Conservation (phyloP, 2,797 vertebrate genomes). For the Smutsia gigantea region DNA sequence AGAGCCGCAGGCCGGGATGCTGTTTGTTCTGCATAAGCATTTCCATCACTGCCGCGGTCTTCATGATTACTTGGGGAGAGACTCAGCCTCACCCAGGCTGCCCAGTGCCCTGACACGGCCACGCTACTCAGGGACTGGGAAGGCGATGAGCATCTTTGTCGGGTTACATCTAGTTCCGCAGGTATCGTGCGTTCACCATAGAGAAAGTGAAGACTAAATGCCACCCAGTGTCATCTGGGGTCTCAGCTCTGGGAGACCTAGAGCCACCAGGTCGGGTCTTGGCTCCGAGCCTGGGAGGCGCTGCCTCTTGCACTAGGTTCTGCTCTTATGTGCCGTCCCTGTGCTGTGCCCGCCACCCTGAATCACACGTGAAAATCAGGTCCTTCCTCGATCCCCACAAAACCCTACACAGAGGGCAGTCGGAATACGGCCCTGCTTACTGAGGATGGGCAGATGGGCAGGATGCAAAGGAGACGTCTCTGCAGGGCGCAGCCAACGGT, state of each 20-base stretch:
- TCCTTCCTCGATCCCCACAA: fast-evolving
- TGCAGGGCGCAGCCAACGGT: fast-evolving
- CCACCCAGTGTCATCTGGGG: neutral
- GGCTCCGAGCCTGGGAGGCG: neutral
- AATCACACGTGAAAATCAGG: fast-evolving
- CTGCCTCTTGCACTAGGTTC: neutral
- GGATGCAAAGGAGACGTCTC: neutral
- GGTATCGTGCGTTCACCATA: fast-evolving
- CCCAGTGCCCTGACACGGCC: fast-evolving
- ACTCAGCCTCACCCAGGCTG: neutral
- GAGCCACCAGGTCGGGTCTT: neutral
- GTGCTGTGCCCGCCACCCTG: neutral
- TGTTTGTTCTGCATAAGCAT: fast-evolving
- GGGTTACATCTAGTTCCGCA: neutral
- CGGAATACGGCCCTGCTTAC: neutral
- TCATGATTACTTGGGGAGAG: neutral
- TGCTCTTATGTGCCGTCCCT: fast-evolving
- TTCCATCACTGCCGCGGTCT: fast-evolving
- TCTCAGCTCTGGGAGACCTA: fast-evolving
- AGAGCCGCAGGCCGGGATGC: fast-evolving
- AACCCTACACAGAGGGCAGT: neutral
- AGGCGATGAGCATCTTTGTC: fast-evolving
- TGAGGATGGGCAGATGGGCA: neutral
- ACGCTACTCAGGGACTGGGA: neutral
- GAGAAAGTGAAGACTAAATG: neutral